Conservation (phyloP, 2,888 invertebrate genomes). For the Agrochola macilenta region DNA sequence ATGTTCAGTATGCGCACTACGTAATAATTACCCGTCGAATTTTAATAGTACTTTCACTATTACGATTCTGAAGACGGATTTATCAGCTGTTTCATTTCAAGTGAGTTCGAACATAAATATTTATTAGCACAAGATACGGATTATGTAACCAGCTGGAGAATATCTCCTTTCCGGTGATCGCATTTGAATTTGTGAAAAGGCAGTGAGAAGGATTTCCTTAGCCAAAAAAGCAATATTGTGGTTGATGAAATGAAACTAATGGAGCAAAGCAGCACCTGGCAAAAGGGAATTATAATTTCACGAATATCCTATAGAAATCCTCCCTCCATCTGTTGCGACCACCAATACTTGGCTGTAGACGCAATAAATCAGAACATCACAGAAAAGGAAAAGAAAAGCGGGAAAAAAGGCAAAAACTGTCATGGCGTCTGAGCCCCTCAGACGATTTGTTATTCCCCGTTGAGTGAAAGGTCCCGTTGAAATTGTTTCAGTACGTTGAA, state of each 20-base stretch:
- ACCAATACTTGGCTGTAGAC: slow-evolving; percentile 52
- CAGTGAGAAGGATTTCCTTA: not conserved
- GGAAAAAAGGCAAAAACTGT: slow-evolving; percentile 63
- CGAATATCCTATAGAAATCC: slow-evolving; percentile 24
- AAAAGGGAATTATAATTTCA: slow-evolving; percentile 44
- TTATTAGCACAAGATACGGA: slow-evolving; percentile 22
- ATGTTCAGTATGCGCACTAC: slow-evolving; percentile 30
- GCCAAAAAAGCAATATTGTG: slow-evolving; percentile 18
- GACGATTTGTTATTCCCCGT: slow-evolving; percentile 64
- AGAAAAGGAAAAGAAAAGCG: slow-evolving; percentile 48
- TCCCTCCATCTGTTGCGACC: slow-evolving; percentile 44
- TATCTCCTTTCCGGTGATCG: slow-evolving; percentile 15
- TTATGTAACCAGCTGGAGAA: slow-evolving; percentile 20
- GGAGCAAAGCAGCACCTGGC: slow-evolving; percentile 32
- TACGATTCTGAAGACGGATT: slow-evolving; percentile 37
- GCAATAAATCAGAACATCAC: slow-evolving; percentile 65
- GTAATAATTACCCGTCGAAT: slow-evolving; percentile 49
- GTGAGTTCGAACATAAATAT: slow-evolving; percentile 22
- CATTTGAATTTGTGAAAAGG: slow-evolving; percentile 23
- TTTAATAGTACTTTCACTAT: slow-evolving; percentile 59
- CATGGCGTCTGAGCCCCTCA: slow-evolving; percentile 58
- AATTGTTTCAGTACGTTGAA: slow-evolving; percentile 61
- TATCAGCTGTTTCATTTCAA: slow-evolving; percentile 26
- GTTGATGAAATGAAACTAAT: slow-evolving; percentile 29
- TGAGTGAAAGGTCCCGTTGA: slow-evolving; percentile 58